Evolutionary conservation across 2,113 vertebrate genomes (phyloP), one percentile per base, ranked within the genome.

Genomic region (Gnathonemus echidnorhynchus): DNA sequence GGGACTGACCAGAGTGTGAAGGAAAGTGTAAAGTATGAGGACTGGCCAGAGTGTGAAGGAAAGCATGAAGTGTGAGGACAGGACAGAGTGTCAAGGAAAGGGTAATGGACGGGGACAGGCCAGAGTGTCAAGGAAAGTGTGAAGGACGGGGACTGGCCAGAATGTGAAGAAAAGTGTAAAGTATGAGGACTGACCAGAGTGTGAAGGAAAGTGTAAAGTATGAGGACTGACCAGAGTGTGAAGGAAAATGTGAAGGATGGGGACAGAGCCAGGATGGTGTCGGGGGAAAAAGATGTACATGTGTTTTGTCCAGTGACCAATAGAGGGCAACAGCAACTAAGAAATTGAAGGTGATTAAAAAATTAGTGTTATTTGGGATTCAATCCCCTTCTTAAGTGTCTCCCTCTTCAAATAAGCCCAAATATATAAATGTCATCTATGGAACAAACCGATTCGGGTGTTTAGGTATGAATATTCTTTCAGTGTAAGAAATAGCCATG

Each of bases 281-380:
- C 42, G 11, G 46, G n/a, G 13, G 35, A 27, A 90, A 90, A 15
- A 17, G 90, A 48, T 90, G 90, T 90, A 5, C 80, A 56, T 77
- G 53, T 11, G 5, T n/a, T 89, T 70, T 50, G n/a, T 48, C 85
- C 58, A 92, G 91, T 89, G 46, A 88, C 94, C 96, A 95, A 92
- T 93, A 95, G 95, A 94, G 95, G 95, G 95, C 94, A 92, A 92
- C 90, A 94, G 77, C 84, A 90, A 62, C 91, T 89, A 90, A 95
- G 87, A 94, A 93, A 95, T 74, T 77, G 46, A 62, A 27, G 83
- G 88, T 74, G 46, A 45, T 88, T 27, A 45, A 70, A 48, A 88
- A 88, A 50, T 19, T 17, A 2, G 5, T 49, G 31, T 42, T 74
- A 24, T 62, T 66, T 35, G 66, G 45, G 62, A 70, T 86, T 88